Conservation (phyloP, 1,140 invertebrate genomes). For the Lepidurus apus region DNA sequence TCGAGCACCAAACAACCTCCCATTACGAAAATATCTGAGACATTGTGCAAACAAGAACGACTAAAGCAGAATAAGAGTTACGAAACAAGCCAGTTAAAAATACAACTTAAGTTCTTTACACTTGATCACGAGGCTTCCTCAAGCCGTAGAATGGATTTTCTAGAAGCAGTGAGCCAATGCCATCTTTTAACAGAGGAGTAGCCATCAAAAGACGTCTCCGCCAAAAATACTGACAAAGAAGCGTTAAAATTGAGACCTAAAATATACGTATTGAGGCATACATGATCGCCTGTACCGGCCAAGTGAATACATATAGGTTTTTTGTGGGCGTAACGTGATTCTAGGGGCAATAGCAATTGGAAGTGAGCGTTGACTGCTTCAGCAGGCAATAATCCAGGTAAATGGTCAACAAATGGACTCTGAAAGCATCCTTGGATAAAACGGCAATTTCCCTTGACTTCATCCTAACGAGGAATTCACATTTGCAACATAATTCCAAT, state of each 20-base stretch:
- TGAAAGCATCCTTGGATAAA: slow-evolving; percentile 81
- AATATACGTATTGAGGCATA: slow-evolving; percentile 49
- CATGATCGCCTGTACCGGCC: slow-evolving; percentile 97
- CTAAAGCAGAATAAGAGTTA: slow-evolving; percentile 49
- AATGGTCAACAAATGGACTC: slow-evolving; percentile 73
- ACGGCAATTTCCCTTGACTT: slow-evolving; percentile 64
- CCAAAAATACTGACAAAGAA: slow-evolving; percentile 76
- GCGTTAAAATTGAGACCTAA: slow-evolving; percentile 35
- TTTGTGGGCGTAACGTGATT: slow-evolving; percentile 40
- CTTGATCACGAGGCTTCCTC: slow-evolving; percentile 85
- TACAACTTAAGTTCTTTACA: slow-evolving; percentile 57
- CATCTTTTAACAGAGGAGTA: slow-evolving; percentile 83
- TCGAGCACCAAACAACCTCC: slow-evolving; percentile 93
- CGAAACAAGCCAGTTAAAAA: slow-evolving; percentile 31
- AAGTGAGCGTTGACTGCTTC: slow-evolving; percentile 75
- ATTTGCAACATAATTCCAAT: not conserved
- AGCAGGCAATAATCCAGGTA: slow-evolving; percentile 80
- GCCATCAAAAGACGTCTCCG: slow-evolving; percentile 80
- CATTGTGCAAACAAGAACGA: slow-evolving; percentile 87
- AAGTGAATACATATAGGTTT: slow-evolving; percentile 87
- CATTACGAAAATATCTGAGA: slow-evolving; percentile 99
- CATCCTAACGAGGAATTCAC: slow-evolving; percentile 54
- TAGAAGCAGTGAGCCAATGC: slow-evolving; percentile 87
- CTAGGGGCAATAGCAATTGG: slow-evolving; percentile 70
- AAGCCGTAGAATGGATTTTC: slow-evolving; percentile 97